phyloP scores from a whole-genome alignment of 1,140 invertebrate genomes.

The Cryptotermes secundus region DNA sequence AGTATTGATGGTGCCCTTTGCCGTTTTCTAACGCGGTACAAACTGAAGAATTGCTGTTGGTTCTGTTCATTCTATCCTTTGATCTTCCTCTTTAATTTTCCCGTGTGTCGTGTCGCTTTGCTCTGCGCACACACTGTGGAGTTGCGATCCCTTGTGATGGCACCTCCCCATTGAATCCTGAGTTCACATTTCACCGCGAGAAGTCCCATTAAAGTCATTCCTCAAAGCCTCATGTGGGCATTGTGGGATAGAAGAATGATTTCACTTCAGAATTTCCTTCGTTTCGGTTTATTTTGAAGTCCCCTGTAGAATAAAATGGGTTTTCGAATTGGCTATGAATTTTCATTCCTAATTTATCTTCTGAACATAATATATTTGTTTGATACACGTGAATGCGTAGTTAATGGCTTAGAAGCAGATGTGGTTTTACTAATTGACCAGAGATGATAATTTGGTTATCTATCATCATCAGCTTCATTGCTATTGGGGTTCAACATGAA shows the following conservation, averaged over 20 bases:
- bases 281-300: not conserved
- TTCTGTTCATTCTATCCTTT: not conserved
- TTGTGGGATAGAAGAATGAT: not conserved
- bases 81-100: constrained; percentile 9
- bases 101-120: not conserved
- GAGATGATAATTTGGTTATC: not conserved
- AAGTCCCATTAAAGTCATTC: constrained; percentile 19
- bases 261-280: not conserved
- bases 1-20: not conserved
- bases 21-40: not conserved
- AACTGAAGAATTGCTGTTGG: not conserved
- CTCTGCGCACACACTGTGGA: not conserved
- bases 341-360: not conserved
- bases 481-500: not conserved
- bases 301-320: not conserved
- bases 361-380: not conserved
- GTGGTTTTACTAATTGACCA: not conserved
- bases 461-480: not conserved
- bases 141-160: not conserved
- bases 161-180: not conserved
- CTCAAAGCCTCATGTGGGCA: not conserved
- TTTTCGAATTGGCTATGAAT: not conserved
- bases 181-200: not conserved
- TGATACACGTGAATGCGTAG: not conserved
- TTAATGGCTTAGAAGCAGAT: not conserved